Conservation (phyloP, 2,888 invertebrate genomes). For the Drosophila seclusa region DNA sequence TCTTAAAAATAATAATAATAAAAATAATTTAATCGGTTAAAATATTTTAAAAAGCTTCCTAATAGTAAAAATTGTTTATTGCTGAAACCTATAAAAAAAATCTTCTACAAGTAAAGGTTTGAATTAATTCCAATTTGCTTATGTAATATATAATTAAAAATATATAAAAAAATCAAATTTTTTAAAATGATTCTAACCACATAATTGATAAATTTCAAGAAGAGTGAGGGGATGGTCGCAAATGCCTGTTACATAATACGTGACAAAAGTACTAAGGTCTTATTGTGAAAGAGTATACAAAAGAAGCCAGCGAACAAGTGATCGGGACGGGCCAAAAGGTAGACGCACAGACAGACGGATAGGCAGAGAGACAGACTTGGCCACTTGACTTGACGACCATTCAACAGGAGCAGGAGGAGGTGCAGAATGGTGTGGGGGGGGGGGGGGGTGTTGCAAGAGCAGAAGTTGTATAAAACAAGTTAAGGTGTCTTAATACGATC, state of each 20-base stretch:
- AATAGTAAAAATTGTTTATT: neutral
- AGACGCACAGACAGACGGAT: slow-evolving; percentile 24
- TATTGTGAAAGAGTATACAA: neutral
- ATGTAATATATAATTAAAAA: neutral
- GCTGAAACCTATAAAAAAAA: neutral
- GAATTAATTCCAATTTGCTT: neutral
- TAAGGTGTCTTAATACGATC: slow-evolving; percentile 79
- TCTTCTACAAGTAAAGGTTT: neutral
- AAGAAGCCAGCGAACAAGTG: slow-evolving; percentile 26
- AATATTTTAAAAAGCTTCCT: neutral
- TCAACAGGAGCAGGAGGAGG: slow-evolving; percentile 31
- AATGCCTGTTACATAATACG: neutral
- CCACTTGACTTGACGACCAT: slow-evolving; percentile 35
- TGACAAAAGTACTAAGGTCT: neutral
- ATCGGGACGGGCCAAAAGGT: slow-evolving; percentile 16
- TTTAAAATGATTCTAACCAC: neutral
- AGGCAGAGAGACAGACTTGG: slow-evolving; percentile 13
- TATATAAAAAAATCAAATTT: neutral
- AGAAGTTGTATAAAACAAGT: slow-evolving; percentile 60
- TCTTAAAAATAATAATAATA: neutral
- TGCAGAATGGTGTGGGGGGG: neutral
- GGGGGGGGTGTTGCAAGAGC: neutral
- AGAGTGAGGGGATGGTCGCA: neutral
- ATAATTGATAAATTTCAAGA: neutral
- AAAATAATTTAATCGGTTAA: neutral